Evolutionary conservation across 2,113 vertebrate genomes (phyloP).

Genomic region (Paraplagusia blochii): DNA sequence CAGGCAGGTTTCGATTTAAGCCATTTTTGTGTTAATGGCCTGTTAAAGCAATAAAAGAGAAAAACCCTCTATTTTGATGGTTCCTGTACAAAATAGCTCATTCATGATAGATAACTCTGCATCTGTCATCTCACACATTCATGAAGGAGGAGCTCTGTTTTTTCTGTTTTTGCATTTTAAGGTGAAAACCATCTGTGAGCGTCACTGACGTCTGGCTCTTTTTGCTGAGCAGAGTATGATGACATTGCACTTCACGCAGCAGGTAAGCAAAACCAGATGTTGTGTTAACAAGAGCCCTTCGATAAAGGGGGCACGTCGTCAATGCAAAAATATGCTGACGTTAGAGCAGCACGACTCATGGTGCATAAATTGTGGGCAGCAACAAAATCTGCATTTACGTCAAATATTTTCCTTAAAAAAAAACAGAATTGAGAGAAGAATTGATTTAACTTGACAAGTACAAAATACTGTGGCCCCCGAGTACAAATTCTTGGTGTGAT

Average conservation of each 20-base stretch:
- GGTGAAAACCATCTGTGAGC: conserved; percentile 1
- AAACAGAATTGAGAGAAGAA: conserved; percentile 38
- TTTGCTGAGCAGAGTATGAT: conserved; percentile 14
- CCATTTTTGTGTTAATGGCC: background rate
- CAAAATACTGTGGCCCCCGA: conserved; percentile 29
- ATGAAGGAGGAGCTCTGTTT: too few relatives aligned
- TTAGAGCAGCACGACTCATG: conserved; percentile 6
- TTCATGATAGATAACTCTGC: background rate
- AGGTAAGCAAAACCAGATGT: conserved; percentile 38
- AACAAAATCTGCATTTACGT: conserved; percentile 14
- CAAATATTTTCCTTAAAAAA: conserved; percentile 25
- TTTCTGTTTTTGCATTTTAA: too few relatives aligned
- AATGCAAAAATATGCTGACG: conserved; percentile 1
- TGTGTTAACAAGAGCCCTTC: conserved; percentile 19
- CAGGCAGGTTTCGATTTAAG: background rate
- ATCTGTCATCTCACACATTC: background rate
- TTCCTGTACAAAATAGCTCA: background rate
- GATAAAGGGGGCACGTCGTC: conserved; percentile 5
- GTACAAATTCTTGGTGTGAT: conserved; percentile 50
- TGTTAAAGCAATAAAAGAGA: background rate
- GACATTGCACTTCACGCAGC: conserved; percentile 5
- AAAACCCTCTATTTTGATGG: background rate
- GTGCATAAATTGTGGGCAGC: conserved; percentile 12
- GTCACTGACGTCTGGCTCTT: conserved; percentile 4
- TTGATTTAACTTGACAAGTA: conserved; percentile 47